These are phyloP conservation scores for Macaria liturata DNA, from an alignment of 2,888 invertebrate genomes.

Conservation along the genomic window DNA sequence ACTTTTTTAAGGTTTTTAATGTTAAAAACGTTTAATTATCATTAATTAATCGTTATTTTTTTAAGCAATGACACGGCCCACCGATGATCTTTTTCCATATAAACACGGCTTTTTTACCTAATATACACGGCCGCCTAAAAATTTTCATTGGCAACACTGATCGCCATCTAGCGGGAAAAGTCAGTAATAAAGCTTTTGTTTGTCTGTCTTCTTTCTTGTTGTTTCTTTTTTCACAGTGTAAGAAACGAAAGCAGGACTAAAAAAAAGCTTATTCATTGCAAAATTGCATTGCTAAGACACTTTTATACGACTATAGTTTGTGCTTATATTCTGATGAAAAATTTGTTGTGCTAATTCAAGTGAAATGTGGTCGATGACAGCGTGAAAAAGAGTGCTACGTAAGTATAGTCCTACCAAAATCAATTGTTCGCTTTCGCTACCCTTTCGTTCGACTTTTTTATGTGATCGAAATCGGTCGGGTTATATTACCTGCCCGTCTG, in stretches of 20 bases:
- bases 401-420: conserved; percentile 69
- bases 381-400: conserved; percentile 77
- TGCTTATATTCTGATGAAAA: conserved; percentile 20
- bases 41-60: no score
- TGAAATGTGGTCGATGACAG: conserved; percentile 81
- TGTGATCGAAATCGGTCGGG: conserved; percentile 42
- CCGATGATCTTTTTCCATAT: no score
- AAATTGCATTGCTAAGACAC: conserved; percentile 48
- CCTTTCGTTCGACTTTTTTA: conserved; percentile 31
- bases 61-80: no score
- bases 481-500: conserved; percentile 53
- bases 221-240: conserved; percentile 65
- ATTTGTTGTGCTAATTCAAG: conserved; percentile 60
- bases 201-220: conserved; percentile 57
- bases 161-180: conserved; percentile 54
- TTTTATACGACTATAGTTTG: conserved; percentile 36
- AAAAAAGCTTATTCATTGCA: conserved; percentile 56
- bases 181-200: conserved; percentile 40
- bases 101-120: no score
- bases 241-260: conserved; percentile 59
- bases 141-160: no score
- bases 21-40: no score
- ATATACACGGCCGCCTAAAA: no score
- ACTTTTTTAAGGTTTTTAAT: no score
- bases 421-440: conserved; percentile 30